Evolutionary conservation across 2,113 vertebrate species (phyloP).

Genomic region (Scatophagus argus): DNA sequence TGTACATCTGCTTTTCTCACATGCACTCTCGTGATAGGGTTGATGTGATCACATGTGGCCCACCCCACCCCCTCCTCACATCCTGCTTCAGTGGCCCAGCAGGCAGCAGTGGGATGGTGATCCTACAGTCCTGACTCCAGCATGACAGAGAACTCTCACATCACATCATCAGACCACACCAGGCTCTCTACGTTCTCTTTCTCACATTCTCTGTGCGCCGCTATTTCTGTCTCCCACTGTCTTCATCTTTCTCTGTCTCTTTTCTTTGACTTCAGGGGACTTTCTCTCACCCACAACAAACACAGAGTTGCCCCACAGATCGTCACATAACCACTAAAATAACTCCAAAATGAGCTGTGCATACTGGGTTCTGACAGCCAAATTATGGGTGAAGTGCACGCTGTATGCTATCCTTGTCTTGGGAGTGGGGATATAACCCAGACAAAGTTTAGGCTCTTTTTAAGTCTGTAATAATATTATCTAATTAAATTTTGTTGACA

Average conservation of each 20-base stretch:
- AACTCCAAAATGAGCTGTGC: conserved; percentile 31
- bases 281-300: conserved; percentile 39
- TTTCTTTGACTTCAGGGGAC: conserved; percentile 27
- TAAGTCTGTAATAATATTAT: not conserved
- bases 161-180: conserved; percentile 50
- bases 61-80: not conserved
- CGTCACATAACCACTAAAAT: conserved; percentile 27
- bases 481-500: not conserved
- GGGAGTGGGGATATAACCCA: not conserved
- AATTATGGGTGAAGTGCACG: conserved; percentile 43
- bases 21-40: conserved; percentile 50
- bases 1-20: conserved; percentile 39
- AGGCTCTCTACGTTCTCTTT: conserved; percentile 12
- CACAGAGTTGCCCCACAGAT: conserved; percentile 19
- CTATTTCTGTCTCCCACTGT: conserved; percentile 10
- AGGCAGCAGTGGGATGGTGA: conserved; percentile 18
- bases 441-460: conserved; percentile 3
- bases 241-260: conserved; percentile 22
- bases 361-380: conserved; percentile 45
- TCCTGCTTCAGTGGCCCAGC: conserved; percentile 37
- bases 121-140: conserved; percentile 26
- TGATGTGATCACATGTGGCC: conserved; percentile 69
- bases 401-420: conserved; percentile 27
- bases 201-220: not conserved
- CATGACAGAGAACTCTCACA: conserved; percentile 31